Evolutionary conservation across 2,113 vertebrate genomes (phyloP), one percentile per base, ranked within the genome.

Genomic region (Cinclus cinclus): DNA sequence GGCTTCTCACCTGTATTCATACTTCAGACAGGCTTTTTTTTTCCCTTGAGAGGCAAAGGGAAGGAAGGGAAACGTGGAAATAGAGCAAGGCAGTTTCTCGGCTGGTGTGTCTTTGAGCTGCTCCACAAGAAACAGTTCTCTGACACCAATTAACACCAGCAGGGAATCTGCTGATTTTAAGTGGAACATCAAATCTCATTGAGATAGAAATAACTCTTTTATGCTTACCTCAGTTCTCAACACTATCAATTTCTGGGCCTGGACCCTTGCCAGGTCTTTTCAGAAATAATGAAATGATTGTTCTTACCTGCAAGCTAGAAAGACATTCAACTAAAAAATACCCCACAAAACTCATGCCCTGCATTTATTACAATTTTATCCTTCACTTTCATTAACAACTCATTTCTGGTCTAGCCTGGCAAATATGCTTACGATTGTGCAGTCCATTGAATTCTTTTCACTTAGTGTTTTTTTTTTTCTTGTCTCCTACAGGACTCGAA

Each of bases 161-260:
- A 84, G 55, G 71, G 56, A 31, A 77, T 83, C 69, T 91, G 80
- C 75, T 81, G 73, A 70, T 94, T 87, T 94, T 74, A 92, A 94
- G 81, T 37, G 47, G 87, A 89, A 87, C 77, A 84, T 91, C 73
- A 87, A 70, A 81, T 67, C 68, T 74, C 35, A 27, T 46, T 75
- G 92, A 92, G 70, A 49, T 42, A 78, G 92, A 95, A 94, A 88
- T 76, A 92, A 68, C 52, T 89, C 64, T 82, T 94, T 87, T 76
- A 85, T 82, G 50, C 78, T 62, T 79, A 24, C 74, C 44, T 94
- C 65, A 44, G 69, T 91, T 77, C 69, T 91, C 84, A 77, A 79
- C 73, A 60, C 58, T 31, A 56, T 85, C 78, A 92, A 79, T 79
- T 41, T 56, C 53, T 68, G 35, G 17, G 39, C 39, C 65, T 91